Evolutionary conservation across 2,797 vertebrate species (phyloP), one percentile per base, ranked within the genome.

Genomic region (Clarias fuscus): DNA sequence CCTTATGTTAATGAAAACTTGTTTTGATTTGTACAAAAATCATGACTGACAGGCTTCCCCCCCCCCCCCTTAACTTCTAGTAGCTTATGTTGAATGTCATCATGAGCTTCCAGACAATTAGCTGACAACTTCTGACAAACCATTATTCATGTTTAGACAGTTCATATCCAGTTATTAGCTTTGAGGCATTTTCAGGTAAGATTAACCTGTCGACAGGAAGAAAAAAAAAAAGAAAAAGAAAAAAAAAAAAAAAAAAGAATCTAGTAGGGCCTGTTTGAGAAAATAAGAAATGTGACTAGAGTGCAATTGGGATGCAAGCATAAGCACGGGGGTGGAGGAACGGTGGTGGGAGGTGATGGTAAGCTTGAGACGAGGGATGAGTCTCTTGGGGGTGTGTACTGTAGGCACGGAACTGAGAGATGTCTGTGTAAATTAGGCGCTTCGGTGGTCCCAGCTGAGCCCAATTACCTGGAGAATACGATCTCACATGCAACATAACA

Each of bases 381-480:
- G 73, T 61, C 68, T 24, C 85, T 59, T 80, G 58, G 71, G 81
- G 61, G 40, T 64, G 79, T 48, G 37, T n/a, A n/a, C n/a, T n/a
- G n/a, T 73, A 75, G 70, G 68, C 83, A 80, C 33, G 24, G 83
- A 84, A 84, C 58, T 33, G 83, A 62, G 77, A 72, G 85, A 53
- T 84, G 78, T 72, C 81, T 75, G 80, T 81, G 80, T 83, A 86
- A 88, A 87, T 87, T 78, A 87, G 86, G 84, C 30, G 76, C 72
- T 70, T 83, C 43, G 30, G 71, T 86, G 78, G 82, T 85, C 86
- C 93, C 94, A 94, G 92, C 94, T 95, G 94, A 93, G 93, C 92
- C 94, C 94, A 94, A 95, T 95, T 95, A 94, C 93, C 93, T 93
- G 92, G 94, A 94, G 93, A 95, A 95, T 93, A 93, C 92, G 92